Base-by-base conservation (phyloP, 2,888 invertebrate species). In the Nebria brevicollis region DNA sequence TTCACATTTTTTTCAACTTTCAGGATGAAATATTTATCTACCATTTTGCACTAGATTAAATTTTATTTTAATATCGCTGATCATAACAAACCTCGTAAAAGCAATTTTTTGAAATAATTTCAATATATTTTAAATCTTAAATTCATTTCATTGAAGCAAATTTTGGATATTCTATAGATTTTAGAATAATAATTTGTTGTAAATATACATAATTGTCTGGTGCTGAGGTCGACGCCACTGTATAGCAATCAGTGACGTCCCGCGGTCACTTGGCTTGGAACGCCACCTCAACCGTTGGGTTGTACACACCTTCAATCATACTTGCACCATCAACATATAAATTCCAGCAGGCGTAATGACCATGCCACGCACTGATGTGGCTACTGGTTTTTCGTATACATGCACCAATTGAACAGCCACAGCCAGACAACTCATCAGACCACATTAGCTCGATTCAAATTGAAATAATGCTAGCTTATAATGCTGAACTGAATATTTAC, bases 301-400 rank as follows among this genome's bases (percentile, higher is more conserved):
- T 64, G 68, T 26, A 70, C 80, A 80, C 80, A 72, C 80, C 75
- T 75, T 80, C 80, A 80, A 80, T 80, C 80, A 80, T 75, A 72
- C 73, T 75, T 72, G 66, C 75, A 34, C 75, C 75, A 54, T 64
- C 5, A 75, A 15, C 64, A 70, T 65, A 80, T 80, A 80, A 80
- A 80, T 80, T 80, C 80, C 79, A 13, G 11, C 15, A 13, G 73
- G 15, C 42, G 42, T 73, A 73, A 73, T 73, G 73, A 73, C 26
- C 25, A 34, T 11, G 10, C 6, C 26, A 26, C 73, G 73, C 41
- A 73, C 42, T 70, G 54, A 8, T 54, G 13, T 54, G 70, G 70
- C 70, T 70, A 70, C 70, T 34, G 70, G 70, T 70, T 25, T 70
- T 66, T 66, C 65, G 7, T 70, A 13, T 15, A 25, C 70, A 13